Conservation (phyloP, 2,113 vertebrate species). For the Ceratotherium simum region DNA sequence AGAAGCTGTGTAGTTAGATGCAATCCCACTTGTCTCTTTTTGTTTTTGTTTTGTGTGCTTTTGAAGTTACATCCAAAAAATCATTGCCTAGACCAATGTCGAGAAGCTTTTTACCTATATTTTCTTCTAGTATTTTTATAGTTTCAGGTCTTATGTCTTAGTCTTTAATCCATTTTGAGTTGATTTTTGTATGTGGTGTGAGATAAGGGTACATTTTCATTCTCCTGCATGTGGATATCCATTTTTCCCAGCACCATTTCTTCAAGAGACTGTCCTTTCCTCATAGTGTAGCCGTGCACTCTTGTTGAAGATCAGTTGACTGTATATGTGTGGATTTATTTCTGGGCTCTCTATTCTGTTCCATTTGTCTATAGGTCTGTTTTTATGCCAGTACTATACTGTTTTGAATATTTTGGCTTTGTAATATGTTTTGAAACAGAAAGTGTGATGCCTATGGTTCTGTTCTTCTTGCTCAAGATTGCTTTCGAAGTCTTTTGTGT, state of each 20-base stretch:
- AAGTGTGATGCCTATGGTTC: not conserved
- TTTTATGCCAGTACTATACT: not conserved
- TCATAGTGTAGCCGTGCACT: not conserved
- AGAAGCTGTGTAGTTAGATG: not conserved
- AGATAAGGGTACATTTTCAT: not conserved
- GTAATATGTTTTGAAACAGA: not conserved
- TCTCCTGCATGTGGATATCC: not conserved
- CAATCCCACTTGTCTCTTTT: not conserved
- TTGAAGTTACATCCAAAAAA: not conserved
- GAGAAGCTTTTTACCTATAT: not conserved
- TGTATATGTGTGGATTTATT: not conserved
- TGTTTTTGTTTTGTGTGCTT: not conserved
- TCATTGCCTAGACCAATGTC: not conserved
- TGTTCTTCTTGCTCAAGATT: too few species aligned
- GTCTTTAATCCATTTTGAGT: not conserved
- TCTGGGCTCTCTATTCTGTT: not conserved
- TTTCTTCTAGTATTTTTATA: not conserved
- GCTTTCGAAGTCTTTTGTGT: not conserved
- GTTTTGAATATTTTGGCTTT: not conserved
- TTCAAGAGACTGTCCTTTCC: not conserved
- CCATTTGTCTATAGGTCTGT: not conserved
- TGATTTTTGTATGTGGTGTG: not conserved
- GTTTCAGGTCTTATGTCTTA: not conserved
- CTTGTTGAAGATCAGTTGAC: not conserved
- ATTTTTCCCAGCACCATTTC: not conserved